A percentile compares a stretch with the other conserved stretches of the same genome.
phyloP scores from a whole-genome alignment of 2,888 invertebrate species.

The Eledona agricola region DNA sequence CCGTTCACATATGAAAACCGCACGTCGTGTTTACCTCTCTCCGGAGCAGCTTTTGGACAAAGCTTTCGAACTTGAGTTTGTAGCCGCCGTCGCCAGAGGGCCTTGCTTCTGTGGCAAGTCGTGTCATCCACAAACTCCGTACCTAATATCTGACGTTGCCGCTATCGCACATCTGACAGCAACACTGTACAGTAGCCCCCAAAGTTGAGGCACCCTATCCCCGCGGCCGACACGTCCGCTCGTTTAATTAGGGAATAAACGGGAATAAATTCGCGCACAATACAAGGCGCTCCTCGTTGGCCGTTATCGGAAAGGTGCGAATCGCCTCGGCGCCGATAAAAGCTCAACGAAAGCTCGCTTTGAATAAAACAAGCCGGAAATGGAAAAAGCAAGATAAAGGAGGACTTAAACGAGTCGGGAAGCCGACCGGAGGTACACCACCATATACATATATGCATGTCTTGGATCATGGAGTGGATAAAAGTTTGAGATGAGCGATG shows the following conservation, averaged over 20 bases:
- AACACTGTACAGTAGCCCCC: conserved; percentile 16
- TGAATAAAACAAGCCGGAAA: conserved; percentile 58
- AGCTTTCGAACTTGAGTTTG: conserved; percentile 38
- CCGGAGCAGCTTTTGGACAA: conserved; percentile 35
- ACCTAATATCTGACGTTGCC: conserved; percentile 38
- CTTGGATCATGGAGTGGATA: too few species aligned
- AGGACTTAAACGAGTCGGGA: conserved; percentile 50
- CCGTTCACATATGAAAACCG: conserved; percentile 34
- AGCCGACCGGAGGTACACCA: conserved; percentile 43
- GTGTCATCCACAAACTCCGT: conserved; percentile 37
- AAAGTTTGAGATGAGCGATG: too few species aligned
- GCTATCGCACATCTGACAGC: conserved; percentile 33
- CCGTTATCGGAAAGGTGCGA: conserved; percentile 37
- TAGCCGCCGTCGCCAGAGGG: conserved; percentile 36
- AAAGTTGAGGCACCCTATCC: conserved; percentile 17
- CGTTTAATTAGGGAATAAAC: conserved; percentile 27
- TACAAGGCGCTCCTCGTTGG: too few species aligned
- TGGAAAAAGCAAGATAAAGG: conserved; percentile 57
- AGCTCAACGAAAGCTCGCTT: conserved; percentile 41
- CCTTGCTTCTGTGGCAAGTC: conserved; percentile 34
- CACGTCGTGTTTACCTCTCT: conserved; percentile 36
- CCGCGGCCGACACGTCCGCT: conserved; percentile 3
- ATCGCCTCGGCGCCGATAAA: conserved; percentile 37
- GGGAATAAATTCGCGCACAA: conserved; percentile 26
- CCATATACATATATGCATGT: conserved; percentile 57